Evolutionary conservation across 2,888 invertebrate genomes (phyloP).

Genomic region (Perithous albicinctus): DNA sequence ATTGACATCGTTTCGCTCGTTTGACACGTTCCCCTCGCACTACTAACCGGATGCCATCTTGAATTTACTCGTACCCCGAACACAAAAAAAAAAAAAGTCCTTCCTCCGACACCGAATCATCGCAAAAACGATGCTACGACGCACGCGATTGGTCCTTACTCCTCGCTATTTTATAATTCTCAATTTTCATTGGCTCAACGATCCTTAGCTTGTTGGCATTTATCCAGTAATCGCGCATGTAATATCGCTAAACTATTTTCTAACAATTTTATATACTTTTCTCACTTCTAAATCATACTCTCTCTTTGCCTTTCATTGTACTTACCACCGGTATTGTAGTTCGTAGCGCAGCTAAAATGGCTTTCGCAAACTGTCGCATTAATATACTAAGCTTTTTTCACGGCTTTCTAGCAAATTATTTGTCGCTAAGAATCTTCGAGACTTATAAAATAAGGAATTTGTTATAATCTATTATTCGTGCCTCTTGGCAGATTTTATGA

Average conservation of each 20-base stretch:
- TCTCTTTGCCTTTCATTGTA: background rate
- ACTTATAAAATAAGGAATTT: no score
- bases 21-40: constrained; percentile 83
- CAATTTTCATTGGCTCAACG: constrained; percentile 57
- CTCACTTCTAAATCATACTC: background rate
- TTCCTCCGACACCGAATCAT: no score
- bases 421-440: no score
- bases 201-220: constrained; percentile 60
- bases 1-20: constrained; percentile 83
- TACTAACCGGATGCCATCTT: constrained; percentile 85
- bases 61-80: constrained; percentile 76
- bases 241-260: constrained; percentile 68
- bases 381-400: no score
- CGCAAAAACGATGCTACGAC: constrained; percentile 72
- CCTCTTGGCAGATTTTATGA: no score
- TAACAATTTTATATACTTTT: constrained; percentile 41
- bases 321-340: background rate
- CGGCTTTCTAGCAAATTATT: no score
- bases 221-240: constrained; percentile 73
- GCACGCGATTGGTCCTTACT: constrained; percentile 71
- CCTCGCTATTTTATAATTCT: constrained; percentile 66
- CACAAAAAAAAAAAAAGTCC: no score
- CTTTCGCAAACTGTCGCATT: no score
- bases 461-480: no score
- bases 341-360: no score